Evolutionary conservation across 2,797 vertebrate genomes (phyloP).

Genomic region (Melanotaenia trifasciata): DNA sequence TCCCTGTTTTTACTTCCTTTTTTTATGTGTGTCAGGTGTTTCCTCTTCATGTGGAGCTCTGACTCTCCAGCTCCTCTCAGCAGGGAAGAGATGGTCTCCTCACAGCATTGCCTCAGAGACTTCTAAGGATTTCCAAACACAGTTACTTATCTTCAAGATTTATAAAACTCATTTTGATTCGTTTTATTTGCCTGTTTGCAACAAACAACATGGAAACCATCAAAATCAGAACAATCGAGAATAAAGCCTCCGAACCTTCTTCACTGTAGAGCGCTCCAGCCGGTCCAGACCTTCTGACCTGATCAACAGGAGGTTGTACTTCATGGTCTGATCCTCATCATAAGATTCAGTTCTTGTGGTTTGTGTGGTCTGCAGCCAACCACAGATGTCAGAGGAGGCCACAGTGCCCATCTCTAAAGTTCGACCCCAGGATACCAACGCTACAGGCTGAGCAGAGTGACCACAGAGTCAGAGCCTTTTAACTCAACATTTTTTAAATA

Average conservation of each 20-base stretch:
- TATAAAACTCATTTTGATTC: neutral
- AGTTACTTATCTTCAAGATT: neutral
- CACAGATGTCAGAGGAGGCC: slow-evolving; percentile 66
- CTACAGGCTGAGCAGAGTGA: slow-evolving; percentile 80
- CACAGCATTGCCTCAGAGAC: slow-evolving; percentile 76
- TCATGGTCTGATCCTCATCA: slow-evolving; percentile 23
- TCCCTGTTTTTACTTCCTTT: slow-evolving; percentile 21
- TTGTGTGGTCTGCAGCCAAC: slow-evolving; percentile 77
- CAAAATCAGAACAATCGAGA: neutral
- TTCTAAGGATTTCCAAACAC: slow-evolving; percentile 38
- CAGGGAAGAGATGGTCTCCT: slow-evolving; percentile 57
- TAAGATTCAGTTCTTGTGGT: neutral
- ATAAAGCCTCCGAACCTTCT: slow-evolving; percentile 49
- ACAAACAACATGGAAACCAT: neutral
- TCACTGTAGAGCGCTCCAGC: slow-evolving; percentile 7
- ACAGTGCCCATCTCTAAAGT: slow-evolving; percentile 84
- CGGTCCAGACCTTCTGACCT: slow-evolving; percentile 42
- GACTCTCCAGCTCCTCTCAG: slow-evolving; percentile 10
- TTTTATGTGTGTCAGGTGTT: slow-evolving; percentile 23
- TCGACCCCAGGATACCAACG: slow-evolving; percentile 84
- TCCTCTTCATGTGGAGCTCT: neutral
- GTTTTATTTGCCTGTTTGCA: neutral
- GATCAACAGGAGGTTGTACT: slow-evolving; percentile 77
- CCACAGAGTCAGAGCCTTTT: neutral
- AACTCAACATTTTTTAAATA: neutral